Percentiles rank a stretch among this genome's conserved stretches.
Conservation (phyloP, 2,797 vertebrate genomes). For the Pseudochirops corinnae region DNA sequence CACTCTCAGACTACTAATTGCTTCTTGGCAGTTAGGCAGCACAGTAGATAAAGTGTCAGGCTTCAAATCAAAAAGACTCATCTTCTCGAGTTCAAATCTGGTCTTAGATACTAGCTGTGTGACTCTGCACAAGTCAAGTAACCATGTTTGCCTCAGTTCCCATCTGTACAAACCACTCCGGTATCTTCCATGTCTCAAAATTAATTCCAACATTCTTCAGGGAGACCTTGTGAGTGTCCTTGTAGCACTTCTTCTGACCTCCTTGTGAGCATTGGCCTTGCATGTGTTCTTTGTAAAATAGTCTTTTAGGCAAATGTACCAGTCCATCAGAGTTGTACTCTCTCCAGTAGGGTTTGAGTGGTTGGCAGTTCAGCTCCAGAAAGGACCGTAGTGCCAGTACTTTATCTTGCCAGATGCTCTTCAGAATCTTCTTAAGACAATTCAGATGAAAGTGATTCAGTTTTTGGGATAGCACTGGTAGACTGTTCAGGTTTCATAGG, state of each 20-base stretch:
- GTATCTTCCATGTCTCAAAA: neutral
- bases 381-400: neutral
- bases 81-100: neutral
- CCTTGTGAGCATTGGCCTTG: neutral
- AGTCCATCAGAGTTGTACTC: neutral
- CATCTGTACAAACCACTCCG: neutral
- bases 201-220: neutral
- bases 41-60: neutral
- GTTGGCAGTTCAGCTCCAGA: neutral
- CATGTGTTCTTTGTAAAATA: neutral
- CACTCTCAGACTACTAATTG: neutral
- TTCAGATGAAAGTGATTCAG: neutral
- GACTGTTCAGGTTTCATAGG: neutral
- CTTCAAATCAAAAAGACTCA: neutral
- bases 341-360: neutral
- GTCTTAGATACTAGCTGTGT: neutral
- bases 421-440: neutral
- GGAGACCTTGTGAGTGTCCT: neutral
- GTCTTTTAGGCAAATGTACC: neutral
- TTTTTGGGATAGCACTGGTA: neutral
- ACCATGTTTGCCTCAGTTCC: neutral
- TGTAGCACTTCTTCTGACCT: neutral
- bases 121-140: neutral
- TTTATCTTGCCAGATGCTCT: neutral
- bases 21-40: neutral